Evolutionary conservation across 2,888 invertebrate species (phyloP), one percentile per base, ranked within the genome.

Genomic region (Nomada goodeniana): DNA sequence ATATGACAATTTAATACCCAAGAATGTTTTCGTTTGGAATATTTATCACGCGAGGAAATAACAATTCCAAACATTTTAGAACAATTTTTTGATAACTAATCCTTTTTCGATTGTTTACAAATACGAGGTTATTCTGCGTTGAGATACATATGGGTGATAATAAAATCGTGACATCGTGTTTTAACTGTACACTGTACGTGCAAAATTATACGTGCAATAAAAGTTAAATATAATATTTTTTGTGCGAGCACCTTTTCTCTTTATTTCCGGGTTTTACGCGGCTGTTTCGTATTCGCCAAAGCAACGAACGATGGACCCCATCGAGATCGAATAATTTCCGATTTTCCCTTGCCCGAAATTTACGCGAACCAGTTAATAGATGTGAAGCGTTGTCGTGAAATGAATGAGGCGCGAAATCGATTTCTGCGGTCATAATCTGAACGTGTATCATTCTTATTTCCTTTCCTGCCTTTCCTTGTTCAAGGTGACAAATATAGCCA

Each of bases 261-360:
- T 52, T 47, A 26, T 15, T 50, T 23, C 13, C 29, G 2, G 23
- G 15, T 61, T 64, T 0, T 26, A 13, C 42, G n/a, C 61, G 42
- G n/a, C 29, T 26, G 50, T 75, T 67, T 57, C 52, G 57, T 50
- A 53, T 55, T 72, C 5, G 5, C 36, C 36, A 36, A 36, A 36
- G 7, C 13, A 18, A 18, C n/a, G 20, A 42, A 18, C 50, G 60
- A 60, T 47, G 57, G 47, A 36, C 11, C 5, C 55, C 23, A 60
- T 67, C 65, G 64, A 73, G 9, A 63, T 23, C 65, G 63, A 74
- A 84, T 76, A 65, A 80, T 73, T 81, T 76, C 50, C n/a, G 67
- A 79, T 78, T 84, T 80, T 76, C 69, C 20, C n/a, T 84, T 83
- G 78, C 78, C 79, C 63, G 78, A 82, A 85, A 84, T 75, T n/a